A percentile compares a stretch with the other conserved stretches of the same genome.
Evolutionary conservation across 2,797 vertebrate species (phyloP).

Genomic region (Peromyscus melanophrys): DNA sequence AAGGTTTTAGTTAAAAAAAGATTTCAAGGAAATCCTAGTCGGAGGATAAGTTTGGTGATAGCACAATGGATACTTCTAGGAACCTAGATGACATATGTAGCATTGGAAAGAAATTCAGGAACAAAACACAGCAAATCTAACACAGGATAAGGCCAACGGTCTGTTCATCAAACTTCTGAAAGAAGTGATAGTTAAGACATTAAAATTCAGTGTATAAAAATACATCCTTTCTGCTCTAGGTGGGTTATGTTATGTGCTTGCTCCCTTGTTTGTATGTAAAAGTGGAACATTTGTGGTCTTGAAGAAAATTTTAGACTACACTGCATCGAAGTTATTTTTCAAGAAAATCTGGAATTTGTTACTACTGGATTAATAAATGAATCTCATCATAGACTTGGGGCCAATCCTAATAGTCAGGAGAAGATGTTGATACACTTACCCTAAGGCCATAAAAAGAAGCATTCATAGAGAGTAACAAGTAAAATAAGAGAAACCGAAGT

Average conservation of each 20-base stretch:
- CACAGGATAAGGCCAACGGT: background rate
- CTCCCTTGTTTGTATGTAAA: background rate
- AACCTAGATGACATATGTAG: background rate
- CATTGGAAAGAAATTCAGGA: background rate
- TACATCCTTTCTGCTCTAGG: background rate
- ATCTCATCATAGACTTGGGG: background rate
- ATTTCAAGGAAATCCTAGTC: constrained; percentile 10
- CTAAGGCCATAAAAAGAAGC: background rate
- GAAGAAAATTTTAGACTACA: background rate
- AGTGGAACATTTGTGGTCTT: background rate
- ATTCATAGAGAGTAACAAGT: background rate
- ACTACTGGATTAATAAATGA: background rate
- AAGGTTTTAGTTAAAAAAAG: background rate
- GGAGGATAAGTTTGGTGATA: background rate
- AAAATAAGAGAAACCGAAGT: background rate
- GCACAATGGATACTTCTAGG: background rate
- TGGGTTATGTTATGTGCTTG: background rate
- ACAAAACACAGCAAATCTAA: background rate
- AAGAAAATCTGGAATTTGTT: background rate
- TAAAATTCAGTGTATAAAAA: constrained; percentile 17
- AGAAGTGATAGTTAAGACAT: background rate
- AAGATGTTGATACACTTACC: background rate
- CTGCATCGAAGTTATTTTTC: background rate
- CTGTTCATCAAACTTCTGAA: background rate
- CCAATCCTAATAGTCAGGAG: background rate